Base-by-base conservation (phyloP, 2,113 vertebrate genomes). In the Geococcyx californianus region DNA sequence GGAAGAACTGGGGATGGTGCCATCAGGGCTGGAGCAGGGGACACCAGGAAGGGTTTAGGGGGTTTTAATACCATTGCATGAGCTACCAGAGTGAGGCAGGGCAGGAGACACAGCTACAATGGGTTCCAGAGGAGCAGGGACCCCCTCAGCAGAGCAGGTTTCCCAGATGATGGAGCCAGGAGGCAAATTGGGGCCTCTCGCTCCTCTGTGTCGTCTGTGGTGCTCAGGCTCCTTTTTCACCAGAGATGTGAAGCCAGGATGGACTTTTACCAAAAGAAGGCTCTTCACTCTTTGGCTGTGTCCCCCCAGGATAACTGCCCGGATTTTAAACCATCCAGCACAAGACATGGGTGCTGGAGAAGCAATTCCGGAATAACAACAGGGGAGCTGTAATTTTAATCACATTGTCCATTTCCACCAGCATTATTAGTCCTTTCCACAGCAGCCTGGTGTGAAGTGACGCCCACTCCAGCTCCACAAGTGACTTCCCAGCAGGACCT, bases 1-100 rank as follows among this genome's bases (percentile, higher is more conserved):
- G 44, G 36, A 44, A 52, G 56, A 70, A 34, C 14, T 0, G 5
- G n/a, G 25, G 21, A 29, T 1, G 2, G 17, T 19, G 64, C 0
- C 0, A 54, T 20, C 15, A 24, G 25, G 4, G 11, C 47, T 74
- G n/a, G 16, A 40, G 14, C 38, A 60, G 26, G 47, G 68, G 58
- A 28, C 25, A 26, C 38, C 54, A 60, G 67, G n/a, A 59, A 42
- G 55, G 9, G 13, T 44, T 6, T 66, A n/a, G 36, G 44, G 44
- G 13, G 19, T 33, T 58, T 33, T 36, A 52, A 38, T 11, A 52
- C 11, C 59, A 25, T 11, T 21, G 14, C 6, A 3, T 20, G 66
- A 36, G 11, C 28, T 52, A 5, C 23, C 24, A 18, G 31, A 15
- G 49, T 1, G 3, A 55, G 31, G 34, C 69, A 51, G 29, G 34